Percentiles rank a stretch among this genome's conserved stretches.
phyloP scores from a whole-genome alignment of 1,140 invertebrate genomes.

The Diorhabda carinulata region DNA sequence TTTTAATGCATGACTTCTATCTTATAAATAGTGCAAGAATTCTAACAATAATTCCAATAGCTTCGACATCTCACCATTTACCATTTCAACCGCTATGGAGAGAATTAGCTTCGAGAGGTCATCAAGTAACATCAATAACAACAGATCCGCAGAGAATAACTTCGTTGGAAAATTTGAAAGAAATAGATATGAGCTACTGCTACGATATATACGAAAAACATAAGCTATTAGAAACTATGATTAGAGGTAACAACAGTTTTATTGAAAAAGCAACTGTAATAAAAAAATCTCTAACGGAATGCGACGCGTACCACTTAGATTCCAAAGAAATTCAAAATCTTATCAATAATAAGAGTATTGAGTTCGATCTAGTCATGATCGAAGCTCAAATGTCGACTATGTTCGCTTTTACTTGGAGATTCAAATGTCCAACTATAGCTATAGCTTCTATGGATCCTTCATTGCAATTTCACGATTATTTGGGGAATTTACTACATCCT shows the following conservation, averaged over 20 bases:
- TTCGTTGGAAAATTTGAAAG: constrained; percentile 23
- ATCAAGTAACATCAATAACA: constrained; percentile 45
- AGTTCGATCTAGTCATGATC: constrained; percentile 43
- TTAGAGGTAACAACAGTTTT: constrained; percentile 7
- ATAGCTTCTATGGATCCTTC: constrained; percentile 20
- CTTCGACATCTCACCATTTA: constrained; percentile 32
- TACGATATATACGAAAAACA: constrained; percentile 25
- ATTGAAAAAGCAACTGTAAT: constrained; percentile 21
- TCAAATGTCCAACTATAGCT: constrained; percentile 42
- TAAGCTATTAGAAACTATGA: constrained; percentile 30
- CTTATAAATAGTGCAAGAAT: constrained; percentile 23
- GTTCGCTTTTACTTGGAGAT: constrained; percentile 33
- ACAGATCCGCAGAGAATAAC: constrained; percentile 31
- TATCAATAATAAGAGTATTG: constrained; percentile 35
- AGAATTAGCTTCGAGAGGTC: constrained; percentile 39
- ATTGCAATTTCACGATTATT: constrained; percentile 22
- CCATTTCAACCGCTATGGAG: constrained; percentile 31
- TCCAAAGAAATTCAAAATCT: constrained; percentile 42
- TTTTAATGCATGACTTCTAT: no score
- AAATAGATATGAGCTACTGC: constrained; percentile 31
- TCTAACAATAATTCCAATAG: constrained; percentile 22
- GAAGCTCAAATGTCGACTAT: constrained; percentile 35
- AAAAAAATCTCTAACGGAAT: constrained; percentile 10
- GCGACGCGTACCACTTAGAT: constrained; percentile 9
- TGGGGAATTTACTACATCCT: constrained; percentile 49